phyloP scores from a whole-genome alignment of 2,797 vertebrate genomes.

The Sylvia borin region DNA sequence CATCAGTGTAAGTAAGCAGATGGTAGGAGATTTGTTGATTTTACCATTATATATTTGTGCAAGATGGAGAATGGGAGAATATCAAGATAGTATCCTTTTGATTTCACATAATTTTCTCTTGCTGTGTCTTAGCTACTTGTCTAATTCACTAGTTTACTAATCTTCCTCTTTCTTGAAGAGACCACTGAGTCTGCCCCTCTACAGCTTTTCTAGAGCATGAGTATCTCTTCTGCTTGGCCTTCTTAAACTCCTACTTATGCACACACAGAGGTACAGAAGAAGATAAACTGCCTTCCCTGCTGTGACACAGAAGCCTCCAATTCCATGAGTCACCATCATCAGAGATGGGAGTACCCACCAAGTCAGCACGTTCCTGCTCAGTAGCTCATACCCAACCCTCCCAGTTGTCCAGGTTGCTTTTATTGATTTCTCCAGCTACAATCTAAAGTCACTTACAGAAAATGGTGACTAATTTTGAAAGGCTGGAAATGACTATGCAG shows the following conservation, averaged over 20 bases:
- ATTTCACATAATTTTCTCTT: background rate
- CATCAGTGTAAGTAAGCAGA: conserved; percentile 66
- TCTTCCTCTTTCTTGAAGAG: background rate
- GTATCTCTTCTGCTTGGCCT: background rate
- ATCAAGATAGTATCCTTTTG: background rate
- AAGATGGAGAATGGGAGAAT: background rate
- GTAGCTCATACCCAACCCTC: background rate
- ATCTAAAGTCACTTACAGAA: background rate
- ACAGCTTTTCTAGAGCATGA: background rate
- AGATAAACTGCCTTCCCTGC: background rate
- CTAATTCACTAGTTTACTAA: background rate
- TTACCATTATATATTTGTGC: background rate
- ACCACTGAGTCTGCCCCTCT: background rate
- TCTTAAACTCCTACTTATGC: background rate
- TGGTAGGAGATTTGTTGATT: background rate
- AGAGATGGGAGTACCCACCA: background rate
- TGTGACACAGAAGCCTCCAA: background rate
- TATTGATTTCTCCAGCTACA: background rate
- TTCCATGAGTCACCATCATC: background rate
- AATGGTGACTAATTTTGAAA: background rate
- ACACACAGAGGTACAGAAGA: background rate
- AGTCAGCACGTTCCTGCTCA: background rate
- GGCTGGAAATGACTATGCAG: background rate
- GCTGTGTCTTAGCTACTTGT: background rate
- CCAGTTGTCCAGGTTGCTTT: background rate